Evolutionary conservation across 2,113 vertebrate genomes (phyloP).

Genomic region (Stigmatopora argus): DNA sequence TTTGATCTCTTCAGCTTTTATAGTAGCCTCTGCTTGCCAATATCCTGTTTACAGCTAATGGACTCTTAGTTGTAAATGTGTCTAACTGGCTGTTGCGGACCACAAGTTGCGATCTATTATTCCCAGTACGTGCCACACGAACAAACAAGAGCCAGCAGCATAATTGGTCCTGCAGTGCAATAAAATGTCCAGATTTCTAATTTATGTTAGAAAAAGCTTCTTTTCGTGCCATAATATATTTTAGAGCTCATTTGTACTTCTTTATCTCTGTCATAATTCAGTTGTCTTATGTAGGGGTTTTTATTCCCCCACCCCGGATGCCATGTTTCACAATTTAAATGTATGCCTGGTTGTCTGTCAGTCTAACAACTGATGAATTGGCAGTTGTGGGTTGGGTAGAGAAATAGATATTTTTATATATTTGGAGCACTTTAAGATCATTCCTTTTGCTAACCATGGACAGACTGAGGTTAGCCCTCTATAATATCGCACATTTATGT

Average conservation of each 20-base stretch:
- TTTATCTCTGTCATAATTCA: not conserved
- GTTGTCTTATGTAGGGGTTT: not conserved
- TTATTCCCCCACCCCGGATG: not conserved
- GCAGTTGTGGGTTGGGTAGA: not conserved
- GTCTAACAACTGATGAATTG: not conserved
- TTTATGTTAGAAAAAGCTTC: not conserved
- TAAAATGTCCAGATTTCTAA: not conserved
- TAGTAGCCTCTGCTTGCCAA: not conserved
- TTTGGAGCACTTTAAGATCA: conserved; percentile 41
- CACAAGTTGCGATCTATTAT: not conserved
- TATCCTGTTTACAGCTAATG: not conserved
- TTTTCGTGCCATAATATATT: not conserved
- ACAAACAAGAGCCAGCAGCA: not conserved
- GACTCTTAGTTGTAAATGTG: not conserved
- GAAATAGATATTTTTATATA: conserved; percentile 7
- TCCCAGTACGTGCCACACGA: not conserved
- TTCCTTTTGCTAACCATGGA: not conserved
- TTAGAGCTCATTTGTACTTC: not conserved
- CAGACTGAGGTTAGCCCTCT: not conserved
- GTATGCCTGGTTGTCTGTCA: not conserved
- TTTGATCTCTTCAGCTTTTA: not conserved
- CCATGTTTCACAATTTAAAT: not conserved
- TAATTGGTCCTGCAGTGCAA: not conserved
- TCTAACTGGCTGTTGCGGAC: not conserved
- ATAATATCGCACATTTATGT: not conserved